These are phyloP conservation scores for Choristoneura rosaceana DNA, from an alignment of 2,888 invertebrate species.

Conservation along the genomic window DNA sequence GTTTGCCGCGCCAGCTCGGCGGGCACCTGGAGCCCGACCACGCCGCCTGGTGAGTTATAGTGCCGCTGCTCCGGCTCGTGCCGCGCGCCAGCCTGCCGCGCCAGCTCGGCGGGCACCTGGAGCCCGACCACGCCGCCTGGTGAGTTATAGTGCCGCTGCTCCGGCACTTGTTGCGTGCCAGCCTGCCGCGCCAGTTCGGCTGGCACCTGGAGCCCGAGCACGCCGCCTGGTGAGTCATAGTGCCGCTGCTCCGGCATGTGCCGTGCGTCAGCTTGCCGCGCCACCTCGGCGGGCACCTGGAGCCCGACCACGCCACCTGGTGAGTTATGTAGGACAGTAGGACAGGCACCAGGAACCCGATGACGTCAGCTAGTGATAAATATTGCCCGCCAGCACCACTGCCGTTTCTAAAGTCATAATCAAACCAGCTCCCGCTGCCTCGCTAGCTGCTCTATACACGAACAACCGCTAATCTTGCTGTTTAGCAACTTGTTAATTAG, in stretches of 20 bases:
- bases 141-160: constrained; percentile 64
- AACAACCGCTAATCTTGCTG: no score
- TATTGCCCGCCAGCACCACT: no score
- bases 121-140: constrained; percentile 96
- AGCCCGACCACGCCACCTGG: no score
- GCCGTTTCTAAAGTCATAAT: no score
- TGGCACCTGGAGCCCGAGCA: constrained; percentile 95
- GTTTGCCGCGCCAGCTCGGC: constrained; percentile 94
- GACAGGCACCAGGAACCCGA: no score
- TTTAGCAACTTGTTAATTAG: no score
- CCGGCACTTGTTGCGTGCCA: constrained; percentile 46
- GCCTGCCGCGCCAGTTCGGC: constrained; percentile 87
- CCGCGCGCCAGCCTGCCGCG: constrained; percentile 86
- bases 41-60: constrained; percentile 91
- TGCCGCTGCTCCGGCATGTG: constrained; percentile 46
- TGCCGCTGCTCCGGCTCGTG: no score
- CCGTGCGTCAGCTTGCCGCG: neutral
- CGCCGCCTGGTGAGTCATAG: constrained; percentile 91
- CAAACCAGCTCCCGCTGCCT: no score
- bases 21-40: constrained; percentile 95
- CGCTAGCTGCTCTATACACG: no score
- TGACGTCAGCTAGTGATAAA: no score
- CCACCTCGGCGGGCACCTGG: no score
- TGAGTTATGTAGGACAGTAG: no score
- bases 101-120: constrained; percentile 94